Evolutionary conservation across 2,797 vertebrate genomes (phyloP), one percentile per base, ranked within the genome.

Genomic region (Chelmon rostratus): DNA sequence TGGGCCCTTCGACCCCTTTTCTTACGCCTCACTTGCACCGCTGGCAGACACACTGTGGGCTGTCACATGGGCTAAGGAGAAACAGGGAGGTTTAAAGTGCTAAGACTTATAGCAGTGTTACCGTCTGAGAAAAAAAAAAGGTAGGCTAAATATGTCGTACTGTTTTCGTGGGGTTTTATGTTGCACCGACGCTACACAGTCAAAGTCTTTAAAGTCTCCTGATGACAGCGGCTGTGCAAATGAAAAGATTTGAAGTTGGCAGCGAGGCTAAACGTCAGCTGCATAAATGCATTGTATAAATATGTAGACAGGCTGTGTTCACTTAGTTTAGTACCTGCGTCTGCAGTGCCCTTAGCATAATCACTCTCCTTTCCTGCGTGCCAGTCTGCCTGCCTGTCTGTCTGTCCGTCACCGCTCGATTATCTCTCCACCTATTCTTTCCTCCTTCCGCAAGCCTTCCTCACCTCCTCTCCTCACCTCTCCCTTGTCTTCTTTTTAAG

Each of bases 1-100:
- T 89, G 89, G 87, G 91, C 91, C 92, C 91, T 94, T 91, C 84
- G 90, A 93, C 93, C 94, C 81, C 83, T 87, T 91, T 92, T 85
- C 91, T 92, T 89, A 91, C 81, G 91, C 91, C 89, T 94, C 88
- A 86, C 90, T 91, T 91, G 86, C 90, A 89, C 67, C 6, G 91
- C 93, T 91, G 89, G 92, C 91, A 94, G 93, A 92, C 91, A 84
- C 82, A 80, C 91, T 85, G 91, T 74, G 85, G 89, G 92, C 90
- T 94, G 91, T 92, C 94, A 94, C 90, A 91, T 74, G 89, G 90
- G 84, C 90, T 85, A 82, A 89, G 78, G 82, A 87, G 81, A 86
- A 84, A 88, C 79, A 78, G 77, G 76, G 80, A 84, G 84, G 85
- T 81, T 91, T 88, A 85, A 87, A 87, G 74, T 78, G 85, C 59